Evolutionary conservation across 2,888 invertebrate species (phyloP), one percentile per base, ranked within the genome.

Genomic region (Pemphredon lugubris): DNA sequence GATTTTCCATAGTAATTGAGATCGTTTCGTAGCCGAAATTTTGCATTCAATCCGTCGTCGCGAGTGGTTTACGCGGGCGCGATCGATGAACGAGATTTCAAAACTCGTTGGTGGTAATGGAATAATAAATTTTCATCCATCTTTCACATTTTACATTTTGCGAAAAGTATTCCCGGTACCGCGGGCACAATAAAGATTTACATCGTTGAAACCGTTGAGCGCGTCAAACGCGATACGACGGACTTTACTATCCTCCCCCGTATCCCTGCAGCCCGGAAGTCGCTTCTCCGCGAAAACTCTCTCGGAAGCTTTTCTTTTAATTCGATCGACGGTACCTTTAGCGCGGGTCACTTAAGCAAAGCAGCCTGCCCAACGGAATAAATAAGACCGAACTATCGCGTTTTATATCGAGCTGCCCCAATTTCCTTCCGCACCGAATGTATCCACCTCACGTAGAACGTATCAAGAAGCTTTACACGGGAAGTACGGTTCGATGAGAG

Each of bases 401-500:
- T 53, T 73, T 75, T 68, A 70, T 71, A 64, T 26, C 47, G 63
- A 14, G 48, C 47, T 40, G 32, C 48, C 54, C 61, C 68, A 71
- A 73, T 69, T 75, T 70, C 64, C 39, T 55, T 45, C 23, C 59
- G 6, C 21, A 20, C 37, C 21, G 42, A 47, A 51, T 42, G 58
- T 44, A 74, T 47, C 54, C 71, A 21, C 3, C 51, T 75, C 78
- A 73, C 75, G 78, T 78, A 70, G 61, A 32, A 63, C 61, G 70
- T 68, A 78, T 75, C 78, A 48, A 67, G 65, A 57, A 75, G 70
- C 73, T 75, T 78, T 73, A 75, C 73, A 75, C 70, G 21, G 63
- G 47, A 51, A 54, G 54, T 60, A 64, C 66, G 53, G 53, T 70
- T 78, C 78, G 65, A 73, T 63, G 70, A 68, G 73, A 73, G 68